phyloP scores from a whole-genome alignment of 2,888 invertebrate genomes.

The Crossocerus cetratus region DNA sequence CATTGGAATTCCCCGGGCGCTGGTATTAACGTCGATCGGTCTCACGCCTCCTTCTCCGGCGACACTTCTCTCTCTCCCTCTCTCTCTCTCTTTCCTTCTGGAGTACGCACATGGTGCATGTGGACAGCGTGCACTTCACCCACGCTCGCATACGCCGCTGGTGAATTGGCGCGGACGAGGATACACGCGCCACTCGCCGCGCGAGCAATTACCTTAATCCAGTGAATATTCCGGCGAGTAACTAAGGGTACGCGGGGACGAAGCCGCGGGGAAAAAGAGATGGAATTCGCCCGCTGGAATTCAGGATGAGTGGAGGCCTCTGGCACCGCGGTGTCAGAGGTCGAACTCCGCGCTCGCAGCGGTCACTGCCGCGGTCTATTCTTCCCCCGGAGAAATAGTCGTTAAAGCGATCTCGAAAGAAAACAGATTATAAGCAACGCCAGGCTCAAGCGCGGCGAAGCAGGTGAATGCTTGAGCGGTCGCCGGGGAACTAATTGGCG shows the following conservation, averaged over 20 bases:
- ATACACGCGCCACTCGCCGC: constrained; percentile 53
- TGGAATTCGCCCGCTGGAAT: constrained; percentile 38
- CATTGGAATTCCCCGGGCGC: constrained; percentile 20
- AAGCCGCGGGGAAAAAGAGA: constrained; percentile 41
- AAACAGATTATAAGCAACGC: no score
- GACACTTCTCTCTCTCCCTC: no score
- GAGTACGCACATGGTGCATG: constrained; percentile 1
- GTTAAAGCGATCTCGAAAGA: no score
- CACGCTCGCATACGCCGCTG: constrained; percentile 36
- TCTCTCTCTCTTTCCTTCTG: no score
- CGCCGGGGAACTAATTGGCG: no score
- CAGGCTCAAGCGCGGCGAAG: no score
- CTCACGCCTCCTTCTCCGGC: constrained; percentile 47
- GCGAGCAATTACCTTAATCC: constrained; percentile 75
- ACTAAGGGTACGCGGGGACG: constrained; percentile 49
- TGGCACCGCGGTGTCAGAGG: constrained; percentile 52
- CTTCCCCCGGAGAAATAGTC: no score
- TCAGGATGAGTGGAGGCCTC: constrained; percentile 8
- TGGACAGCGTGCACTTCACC: constrained; percentile 37
- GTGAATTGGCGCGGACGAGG: constrained; percentile 27
- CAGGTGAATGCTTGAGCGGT: no score
- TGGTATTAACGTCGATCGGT: constrained; percentile 45
- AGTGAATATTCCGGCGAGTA: constrained; percentile 73
- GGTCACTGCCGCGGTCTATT: constrained; percentile 46
- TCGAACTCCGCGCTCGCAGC: constrained; percentile 51